Evolutionary conservation across 2,888 invertebrate species (phyloP).

Genomic region (Plemyria rubiginata): DNA sequence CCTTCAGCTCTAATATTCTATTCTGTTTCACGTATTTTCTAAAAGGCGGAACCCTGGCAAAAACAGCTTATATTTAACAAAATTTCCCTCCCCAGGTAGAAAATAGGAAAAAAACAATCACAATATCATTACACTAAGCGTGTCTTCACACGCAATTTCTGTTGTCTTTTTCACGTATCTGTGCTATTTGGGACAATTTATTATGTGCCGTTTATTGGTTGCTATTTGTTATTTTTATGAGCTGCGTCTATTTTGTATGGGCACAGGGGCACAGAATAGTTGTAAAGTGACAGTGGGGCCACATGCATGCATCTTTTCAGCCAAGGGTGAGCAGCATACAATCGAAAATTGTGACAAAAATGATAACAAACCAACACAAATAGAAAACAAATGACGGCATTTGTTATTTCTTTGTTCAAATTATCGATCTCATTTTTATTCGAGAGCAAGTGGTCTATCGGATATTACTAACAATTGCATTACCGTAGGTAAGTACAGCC

Average conservation of each 20-base stretch:
- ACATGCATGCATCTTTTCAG: background rate
- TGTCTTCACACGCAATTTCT: conserved; percentile 64
- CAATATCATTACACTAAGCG: conserved; percentile 67
- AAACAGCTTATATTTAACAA: conserved; percentile 24
- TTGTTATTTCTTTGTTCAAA: no score
- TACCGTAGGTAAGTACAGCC: no score
- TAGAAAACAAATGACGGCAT: no score
- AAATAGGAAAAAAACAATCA: conserved; percentile 64
- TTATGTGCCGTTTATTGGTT: conserved; percentile 44
- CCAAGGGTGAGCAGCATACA: background rate
- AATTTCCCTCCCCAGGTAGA: conserved; percentile 49
- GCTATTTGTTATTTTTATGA: conserved; percentile 46
- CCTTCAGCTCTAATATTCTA: no score
- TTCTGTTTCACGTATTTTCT: no score
- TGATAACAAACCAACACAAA: no score
- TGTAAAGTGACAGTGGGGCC: background rate
- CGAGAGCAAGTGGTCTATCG: no score
- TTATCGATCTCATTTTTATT: no score
- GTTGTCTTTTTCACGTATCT: conserved; percentile 44
- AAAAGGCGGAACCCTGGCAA: conserved; percentile 30
- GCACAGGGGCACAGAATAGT: conserved; percentile 3
- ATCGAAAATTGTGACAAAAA: no score
- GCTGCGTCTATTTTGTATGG: conserved; percentile 22
- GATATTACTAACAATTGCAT: no score
- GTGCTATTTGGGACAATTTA: conserved; percentile 44